Percentiles rank a stretch among this genome's conserved stretches.
phyloP scores from a whole-genome alignment of 2,888 invertebrate genomes.

The Adelognathus sp. region DNA sequence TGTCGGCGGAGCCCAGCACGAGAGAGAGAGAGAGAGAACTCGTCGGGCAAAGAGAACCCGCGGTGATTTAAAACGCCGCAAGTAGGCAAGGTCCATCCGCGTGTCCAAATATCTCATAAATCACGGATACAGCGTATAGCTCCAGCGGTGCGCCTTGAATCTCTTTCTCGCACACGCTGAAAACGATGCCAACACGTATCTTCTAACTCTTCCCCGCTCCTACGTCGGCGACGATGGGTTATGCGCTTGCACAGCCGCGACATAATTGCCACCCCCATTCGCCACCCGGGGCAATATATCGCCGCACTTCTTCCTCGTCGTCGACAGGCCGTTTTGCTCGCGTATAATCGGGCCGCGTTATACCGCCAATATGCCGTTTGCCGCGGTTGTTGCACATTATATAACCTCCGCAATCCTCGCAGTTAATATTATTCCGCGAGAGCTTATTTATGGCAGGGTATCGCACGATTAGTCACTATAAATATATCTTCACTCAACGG shows the following conservation, averaged over 20 bases:
- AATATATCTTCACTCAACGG: conserved; percentile 63
- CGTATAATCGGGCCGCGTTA: conserved; percentile 20
- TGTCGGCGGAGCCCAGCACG: conserved; percentile 24
- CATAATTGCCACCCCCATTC: conserved; percentile 70
- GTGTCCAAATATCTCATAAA: conserved; percentile 64
- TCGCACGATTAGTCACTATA: conserved; percentile 65
- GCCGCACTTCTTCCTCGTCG: conserved; percentile 42
- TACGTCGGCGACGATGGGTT: conserved; percentile 24
- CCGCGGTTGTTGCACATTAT: conserved; percentile 5
- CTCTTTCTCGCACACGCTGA: conserved; percentile 16
- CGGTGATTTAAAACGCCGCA: conserved; percentile 62
- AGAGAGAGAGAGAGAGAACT: too few relatives aligned
- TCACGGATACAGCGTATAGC: conserved; percentile 41
- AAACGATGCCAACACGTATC: conserved; percentile 14
- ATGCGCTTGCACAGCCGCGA: conserved; percentile 58
- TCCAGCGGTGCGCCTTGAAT: conserved; percentile 32
- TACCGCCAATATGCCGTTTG: conserved; percentile 53
- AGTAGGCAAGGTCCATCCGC: conserved; percentile 62
- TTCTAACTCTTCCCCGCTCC: conserved; percentile 23
- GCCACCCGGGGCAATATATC: conserved; percentile 64
- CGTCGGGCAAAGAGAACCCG: conserved; percentile 47
- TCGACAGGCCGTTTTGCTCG: conserved; percentile 9
- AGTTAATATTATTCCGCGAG: conserved; percentile 38
- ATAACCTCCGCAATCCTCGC: background rate
- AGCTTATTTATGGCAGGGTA: conserved; percentile 64